phyloP scores from a whole-genome alignment of 2,888 invertebrate genomes.

The Colletes collaris region DNA sequence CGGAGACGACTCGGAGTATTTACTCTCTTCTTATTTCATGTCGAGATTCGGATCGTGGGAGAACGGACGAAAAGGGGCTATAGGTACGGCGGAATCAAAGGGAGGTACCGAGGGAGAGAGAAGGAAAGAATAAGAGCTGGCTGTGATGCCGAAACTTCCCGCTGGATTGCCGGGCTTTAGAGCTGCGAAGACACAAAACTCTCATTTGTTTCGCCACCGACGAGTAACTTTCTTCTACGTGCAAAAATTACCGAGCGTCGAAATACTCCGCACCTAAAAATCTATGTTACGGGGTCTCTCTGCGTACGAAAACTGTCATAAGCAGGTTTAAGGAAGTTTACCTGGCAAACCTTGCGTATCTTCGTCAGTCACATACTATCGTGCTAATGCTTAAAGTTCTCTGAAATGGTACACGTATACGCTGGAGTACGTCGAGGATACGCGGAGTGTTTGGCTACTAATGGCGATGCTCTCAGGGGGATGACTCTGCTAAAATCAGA shows the following conservation, averaged over 20 bases:
- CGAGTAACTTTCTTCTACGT: constrained; percentile 13
- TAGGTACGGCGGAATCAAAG: constrained; percentile 2
- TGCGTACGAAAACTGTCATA: background rate
- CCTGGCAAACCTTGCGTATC: background rate
- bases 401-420: too few relatives aligned
- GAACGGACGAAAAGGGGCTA: constrained; percentile 18
- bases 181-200: constrained; percentile 2
- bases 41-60: constrained; percentile 38
- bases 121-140: constrained; percentile 16
- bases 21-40: constrained; percentile 65
- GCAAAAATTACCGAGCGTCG: constrained; percentile 29
- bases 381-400: too few relatives aligned
- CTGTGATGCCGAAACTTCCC: constrained; percentile 10
- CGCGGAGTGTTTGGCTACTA: too few relatives aligned
- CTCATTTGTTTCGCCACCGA: constrained; percentile 36
- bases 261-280: constrained; percentile 4
- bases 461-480: too few relatives aligned
- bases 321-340: constrained; percentile 10
- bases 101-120: background rate
- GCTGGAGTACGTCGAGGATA: too few relatives aligned
- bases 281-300: too few relatives aligned
- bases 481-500: too few relatives aligned
- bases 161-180: constrained; percentile 17
- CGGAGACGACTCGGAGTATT: constrained; percentile 57
- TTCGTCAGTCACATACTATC: too few relatives aligned